These are phyloP conservation scores for Oppia nitens DNA, from an alignment of 1,140 invertebrate species.

Conservation along the genomic window DNA sequence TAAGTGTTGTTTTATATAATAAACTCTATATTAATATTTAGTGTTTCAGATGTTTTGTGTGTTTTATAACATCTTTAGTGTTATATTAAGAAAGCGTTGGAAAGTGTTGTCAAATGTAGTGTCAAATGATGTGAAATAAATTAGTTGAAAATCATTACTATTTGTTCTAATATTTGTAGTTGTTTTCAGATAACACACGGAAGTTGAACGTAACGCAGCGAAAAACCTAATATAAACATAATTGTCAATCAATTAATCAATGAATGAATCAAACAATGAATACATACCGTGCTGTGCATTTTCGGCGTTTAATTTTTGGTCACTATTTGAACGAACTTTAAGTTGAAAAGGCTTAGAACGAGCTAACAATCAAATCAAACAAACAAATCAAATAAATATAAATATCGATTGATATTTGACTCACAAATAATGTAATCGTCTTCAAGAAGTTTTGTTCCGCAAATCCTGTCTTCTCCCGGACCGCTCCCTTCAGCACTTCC, in stretches of 20 bases:
- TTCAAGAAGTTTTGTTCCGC: constrained; percentile 21
- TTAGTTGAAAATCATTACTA: background rate
- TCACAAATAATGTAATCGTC: constrained; percentile 22
- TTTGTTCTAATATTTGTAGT: background rate
- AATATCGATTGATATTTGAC: constrained; percentile 1
- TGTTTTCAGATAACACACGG: constrained; percentile 23
- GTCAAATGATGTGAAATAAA: background rate
- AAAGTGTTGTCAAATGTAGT: background rate
- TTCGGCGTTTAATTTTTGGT: constrained; percentile 20
- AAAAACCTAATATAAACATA: constrained; percentile 17
- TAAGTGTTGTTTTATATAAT: no score
- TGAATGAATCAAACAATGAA: background rate
- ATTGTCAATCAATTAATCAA: background rate
- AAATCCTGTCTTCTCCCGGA: constrained; percentile 24
- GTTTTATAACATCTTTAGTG: background rate
- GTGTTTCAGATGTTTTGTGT: background rate
- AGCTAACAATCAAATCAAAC: constrained; percentile 15
- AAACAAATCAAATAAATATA: background rate
- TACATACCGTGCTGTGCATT: constrained; percentile 21
- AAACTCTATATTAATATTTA: background rate
- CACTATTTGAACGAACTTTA: constrained; percentile 22
- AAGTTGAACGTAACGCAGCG: constrained; percentile 22
- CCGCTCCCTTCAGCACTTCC: constrained; percentile 22
- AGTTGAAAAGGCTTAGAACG: constrained; percentile 24
- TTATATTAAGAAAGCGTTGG: no score